Evolutionary conservation across 2,113 vertebrate genomes (phyloP).

Genomic region (Aix galericulata): DNA sequence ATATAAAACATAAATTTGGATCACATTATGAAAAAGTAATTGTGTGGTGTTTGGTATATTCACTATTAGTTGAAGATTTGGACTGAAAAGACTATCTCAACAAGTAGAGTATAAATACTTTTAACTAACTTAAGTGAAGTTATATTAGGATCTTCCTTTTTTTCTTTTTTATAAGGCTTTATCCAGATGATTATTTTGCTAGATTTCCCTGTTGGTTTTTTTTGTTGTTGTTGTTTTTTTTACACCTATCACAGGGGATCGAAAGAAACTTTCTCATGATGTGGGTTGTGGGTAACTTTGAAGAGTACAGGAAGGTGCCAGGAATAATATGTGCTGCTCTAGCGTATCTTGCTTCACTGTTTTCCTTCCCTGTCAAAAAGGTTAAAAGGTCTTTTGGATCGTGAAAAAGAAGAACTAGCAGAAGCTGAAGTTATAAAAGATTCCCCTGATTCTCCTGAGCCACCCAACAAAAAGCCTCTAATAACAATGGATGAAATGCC

Average conservation of each 20-base stretch:
- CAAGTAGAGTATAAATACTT: neutral
- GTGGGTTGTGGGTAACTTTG: neutral
- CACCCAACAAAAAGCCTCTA: conserved; percentile 94
- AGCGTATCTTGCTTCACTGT: neutral
- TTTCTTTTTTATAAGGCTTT: neutral
- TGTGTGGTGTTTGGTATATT: neutral
- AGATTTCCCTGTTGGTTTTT: neutral
- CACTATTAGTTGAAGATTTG: neutral
- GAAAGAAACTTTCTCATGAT: neutral
- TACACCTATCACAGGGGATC: neutral
- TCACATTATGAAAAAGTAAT: neutral
- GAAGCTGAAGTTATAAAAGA: conserved; percentile 97
- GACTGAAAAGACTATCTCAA: neutral
- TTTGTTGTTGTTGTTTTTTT: neutral
- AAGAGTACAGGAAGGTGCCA: neutral
- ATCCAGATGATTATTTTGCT: neutral
- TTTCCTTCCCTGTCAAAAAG: conserved; percentile 65
- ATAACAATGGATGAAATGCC: conserved; percentile 86
- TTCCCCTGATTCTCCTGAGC: conserved; percentile 97
- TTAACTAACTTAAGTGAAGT: neutral
- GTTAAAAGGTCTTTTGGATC: conserved; percentile 87
- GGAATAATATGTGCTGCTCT: neutral
- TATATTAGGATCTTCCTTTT: neutral
- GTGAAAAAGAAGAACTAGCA: conserved; percentile 89
- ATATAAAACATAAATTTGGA: neutral